Evolutionary conservation across 1,140 invertebrate genomes (phyloP).

Genomic region (Ceratina japonica): DNA sequence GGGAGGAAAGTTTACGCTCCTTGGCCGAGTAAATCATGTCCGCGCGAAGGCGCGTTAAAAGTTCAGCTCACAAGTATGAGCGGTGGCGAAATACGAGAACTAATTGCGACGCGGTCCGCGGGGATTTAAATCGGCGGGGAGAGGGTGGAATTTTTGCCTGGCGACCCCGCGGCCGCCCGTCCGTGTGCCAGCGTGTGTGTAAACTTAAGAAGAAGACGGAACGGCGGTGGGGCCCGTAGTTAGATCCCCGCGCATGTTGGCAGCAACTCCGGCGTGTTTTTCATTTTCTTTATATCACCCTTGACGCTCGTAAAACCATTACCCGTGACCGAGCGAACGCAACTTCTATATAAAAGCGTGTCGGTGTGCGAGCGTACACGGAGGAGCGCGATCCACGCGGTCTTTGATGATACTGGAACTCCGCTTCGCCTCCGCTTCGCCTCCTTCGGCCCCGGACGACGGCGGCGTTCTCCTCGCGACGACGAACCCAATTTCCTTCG

Average conservation of each 20-base stretch:
- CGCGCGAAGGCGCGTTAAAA: constrained; percentile 23
- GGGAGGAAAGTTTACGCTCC: constrained; percentile 35
- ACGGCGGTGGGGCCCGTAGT: constrained; percentile 68
- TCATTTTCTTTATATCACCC: constrained; percentile 93
- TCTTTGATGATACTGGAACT: constrained; percentile 74
- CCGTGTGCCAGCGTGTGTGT: constrained; percentile 16
- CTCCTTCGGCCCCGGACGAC: constrained; percentile 16
- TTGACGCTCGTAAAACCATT: constrained; percentile 90
- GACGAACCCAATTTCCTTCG: constrained; percentile 70
- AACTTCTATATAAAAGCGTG: constrained; percentile 74
- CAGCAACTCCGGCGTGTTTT: constrained; percentile 82
- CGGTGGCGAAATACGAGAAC: constrained; percentile 54
- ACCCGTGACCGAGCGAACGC: constrained; percentile 86
- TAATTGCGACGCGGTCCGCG: constrained; percentile 77
- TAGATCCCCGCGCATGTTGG: constrained; percentile 75
- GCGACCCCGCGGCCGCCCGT: neutral
- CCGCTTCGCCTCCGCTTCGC: neutral
- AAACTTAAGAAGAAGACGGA: constrained; percentile 71
- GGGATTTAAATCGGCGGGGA: constrained; percentile 64
- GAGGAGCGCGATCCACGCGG: constrained; percentile 53
- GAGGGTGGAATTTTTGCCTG: constrained; percentile 37
- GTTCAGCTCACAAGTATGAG: constrained; percentile 1
- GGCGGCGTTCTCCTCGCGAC: constrained; percentile 18
- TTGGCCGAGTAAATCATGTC: constrained; percentile 22
- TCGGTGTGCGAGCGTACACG: constrained; percentile 53